Percentiles rank a stretch among this genome's conserved stretches.
phyloP scores from a whole-genome alignment of 2,113 vertebrate species.

The Hipposideros armiger region DNA sequence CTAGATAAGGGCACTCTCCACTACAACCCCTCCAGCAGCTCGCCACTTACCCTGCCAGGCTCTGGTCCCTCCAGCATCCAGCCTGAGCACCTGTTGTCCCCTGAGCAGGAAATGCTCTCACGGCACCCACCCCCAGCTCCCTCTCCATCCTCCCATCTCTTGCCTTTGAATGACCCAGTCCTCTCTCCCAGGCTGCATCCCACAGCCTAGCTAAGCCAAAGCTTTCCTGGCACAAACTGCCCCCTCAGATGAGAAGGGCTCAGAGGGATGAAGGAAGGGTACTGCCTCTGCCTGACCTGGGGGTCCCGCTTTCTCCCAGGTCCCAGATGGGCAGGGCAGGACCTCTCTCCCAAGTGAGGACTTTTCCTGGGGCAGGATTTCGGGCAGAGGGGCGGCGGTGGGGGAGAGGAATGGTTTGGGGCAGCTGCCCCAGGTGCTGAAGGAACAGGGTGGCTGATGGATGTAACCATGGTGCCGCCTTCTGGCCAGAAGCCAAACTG shows the following conservation, averaged over 20 bases:
- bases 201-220: not conserved
- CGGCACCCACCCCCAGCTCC: not conserved
- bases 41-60: not conserved
- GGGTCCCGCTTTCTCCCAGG: not conserved
- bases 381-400: fast-evolving
- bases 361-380: not conserved
- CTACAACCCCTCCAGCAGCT: not conserved
- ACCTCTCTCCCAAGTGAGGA: not conserved
- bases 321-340: not conserved
- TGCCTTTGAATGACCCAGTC: not conserved
- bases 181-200: not conserved
- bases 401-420: not conserved
- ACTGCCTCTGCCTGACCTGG: not conserved
- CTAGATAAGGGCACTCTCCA: not conserved
- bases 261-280: not conserved
- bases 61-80: not conserved
- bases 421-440: not conserved
- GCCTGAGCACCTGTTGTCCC: not conserved
- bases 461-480: constrained; percentile 20
- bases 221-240: not conserved
- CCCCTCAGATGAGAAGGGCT: not conserved
- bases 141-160: not conserved
- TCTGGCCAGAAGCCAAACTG: constrained; percentile 11
- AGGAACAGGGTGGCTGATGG: not conserved
- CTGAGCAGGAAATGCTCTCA: not conserved